Percentiles rank a stretch among this genome's conserved stretches.
phyloP scores from a whole-genome alignment of 2,888 invertebrate species.

The Mantis religiosa region DNA sequence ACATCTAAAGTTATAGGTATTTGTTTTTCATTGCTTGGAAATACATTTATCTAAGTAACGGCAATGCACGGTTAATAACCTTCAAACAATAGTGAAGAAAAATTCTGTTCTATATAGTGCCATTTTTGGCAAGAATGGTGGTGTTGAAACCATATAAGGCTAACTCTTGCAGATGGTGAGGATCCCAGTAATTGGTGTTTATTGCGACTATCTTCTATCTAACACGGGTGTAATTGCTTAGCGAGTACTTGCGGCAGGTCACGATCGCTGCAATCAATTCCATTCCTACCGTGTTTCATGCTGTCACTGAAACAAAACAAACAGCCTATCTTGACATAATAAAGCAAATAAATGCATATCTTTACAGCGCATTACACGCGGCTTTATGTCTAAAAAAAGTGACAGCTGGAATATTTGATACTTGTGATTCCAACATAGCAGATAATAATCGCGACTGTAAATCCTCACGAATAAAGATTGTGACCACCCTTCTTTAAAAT shows the following conservation, averaged over 20 bases:
- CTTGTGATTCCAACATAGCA: not conserved
- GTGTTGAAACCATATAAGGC: not conserved
- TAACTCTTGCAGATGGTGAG: not conserved
- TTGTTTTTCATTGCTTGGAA: too few species aligned
- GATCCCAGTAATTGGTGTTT: not conserved
- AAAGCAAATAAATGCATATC: not conserved
- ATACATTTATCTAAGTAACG: too few species aligned
- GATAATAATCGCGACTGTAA: not conserved
- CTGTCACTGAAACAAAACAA: not conserved
- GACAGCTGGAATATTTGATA: not conserved
- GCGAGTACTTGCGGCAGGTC: not conserved
- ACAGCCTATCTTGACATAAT: not conserved
- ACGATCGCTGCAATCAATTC: not conserved
- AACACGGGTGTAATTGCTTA: not conserved
- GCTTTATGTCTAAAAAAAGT: not conserved
- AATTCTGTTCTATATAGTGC: not conserved
- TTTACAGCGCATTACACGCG: not conserved
- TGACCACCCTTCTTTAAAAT: not conserved
- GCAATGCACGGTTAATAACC: too few species aligned
- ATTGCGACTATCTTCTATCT: not conserved
- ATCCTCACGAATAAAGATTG: not conserved
- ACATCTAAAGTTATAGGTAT: too few species aligned
- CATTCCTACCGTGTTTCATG: not conserved
- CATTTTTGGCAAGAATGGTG: not conserved
- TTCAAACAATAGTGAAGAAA: too few species aligned